These are phyloP conservation scores for Rotaria socialis DNA, from an alignment of 2,888 invertebrate species.

Conservation along the genomic window DNA sequence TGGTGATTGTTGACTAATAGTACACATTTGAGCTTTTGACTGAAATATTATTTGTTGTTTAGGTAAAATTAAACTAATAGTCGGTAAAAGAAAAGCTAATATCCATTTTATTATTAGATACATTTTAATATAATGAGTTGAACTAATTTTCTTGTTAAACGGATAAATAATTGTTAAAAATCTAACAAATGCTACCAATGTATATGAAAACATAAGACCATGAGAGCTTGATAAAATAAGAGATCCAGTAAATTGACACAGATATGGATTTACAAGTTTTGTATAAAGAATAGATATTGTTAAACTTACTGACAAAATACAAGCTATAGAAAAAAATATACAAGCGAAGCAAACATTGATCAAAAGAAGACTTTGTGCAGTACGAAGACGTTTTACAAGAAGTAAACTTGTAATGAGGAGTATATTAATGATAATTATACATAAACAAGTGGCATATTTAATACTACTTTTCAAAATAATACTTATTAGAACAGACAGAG, in stretches of 20 bases:
- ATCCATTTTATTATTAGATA: neutral
- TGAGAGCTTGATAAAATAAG: neutral
- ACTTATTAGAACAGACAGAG: neutral
- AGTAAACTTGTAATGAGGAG: neutral
- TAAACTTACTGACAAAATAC: neutral
- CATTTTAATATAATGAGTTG: neutral
- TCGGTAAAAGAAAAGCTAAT: neutral
- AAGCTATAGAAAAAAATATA: neutral
- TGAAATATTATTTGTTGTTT: neutral
- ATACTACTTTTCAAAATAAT: neutral
- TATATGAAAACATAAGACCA: neutral
- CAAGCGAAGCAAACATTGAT: neutral
- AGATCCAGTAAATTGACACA: neutral
- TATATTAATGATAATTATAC: neutral
- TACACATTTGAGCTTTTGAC: neutral
- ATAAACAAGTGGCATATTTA: neutral
- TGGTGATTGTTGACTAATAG: neutral
- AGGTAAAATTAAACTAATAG: neutral
- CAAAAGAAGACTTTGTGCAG: neutral
- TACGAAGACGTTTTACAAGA: neutral
- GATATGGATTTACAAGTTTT: neutral
- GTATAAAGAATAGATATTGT: neutral
- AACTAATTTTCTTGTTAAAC: neutral
- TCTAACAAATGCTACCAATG: neutral
- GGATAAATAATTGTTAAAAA: constrained; percentile 7